Base-by-base conservation (phyloP, 2,113 vertebrate genomes). In the Amazona vittata region DNA sequence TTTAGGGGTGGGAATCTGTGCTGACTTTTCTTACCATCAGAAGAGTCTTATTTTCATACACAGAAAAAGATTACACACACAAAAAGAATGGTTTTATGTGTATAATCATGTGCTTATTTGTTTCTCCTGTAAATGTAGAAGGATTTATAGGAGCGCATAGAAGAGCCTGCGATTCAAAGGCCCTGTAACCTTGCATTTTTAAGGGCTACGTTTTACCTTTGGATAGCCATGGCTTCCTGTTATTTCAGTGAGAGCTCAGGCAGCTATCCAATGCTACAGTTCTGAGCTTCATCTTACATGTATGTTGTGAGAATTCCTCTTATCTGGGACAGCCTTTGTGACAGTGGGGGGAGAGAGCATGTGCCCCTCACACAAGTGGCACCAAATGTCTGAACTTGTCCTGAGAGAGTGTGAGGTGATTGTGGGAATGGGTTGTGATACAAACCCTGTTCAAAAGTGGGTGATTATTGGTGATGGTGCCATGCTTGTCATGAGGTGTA, bases 21-120 rank as follows among this genome's bases (percentile, higher is more conserved):
- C n/a, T 1, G 5, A 4, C 18, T 67, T 20, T 39, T 86, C 44
- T 59, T 2, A 0, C 24, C 7, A 1, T 49, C 13, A 16, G 70
- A 59, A n/a, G 55, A 59, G 55, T 59, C 55, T n/a, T 59, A 13
- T 14, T n/a, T 59, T 59, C n/a, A 22, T 59, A 22, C 55, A n/a
- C 33, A n/a, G 13, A n/a, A 57, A 21, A 33, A 33, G 31, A 57
- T 33, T 33, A 33, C 21, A 33, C 55, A 21, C 55, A 21, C 12
- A 33, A 33, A 57, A 59, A n/a, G 17, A 33, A 15, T 1, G 0
- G 9, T 41, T 82, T 78, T 31, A 46, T 53, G 37, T 24, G 5
- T 49, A 11, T 64, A 18, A 39, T 16, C 18, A 1, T 10, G 22
- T 29, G 60, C 71, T 83, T 83, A 52, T 64, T 93, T 90, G 47